Evolutionary conservation across 1,140 invertebrate species (phyloP), one percentile per base, ranked within the genome.

Genomic region (Apis florea): DNA sequence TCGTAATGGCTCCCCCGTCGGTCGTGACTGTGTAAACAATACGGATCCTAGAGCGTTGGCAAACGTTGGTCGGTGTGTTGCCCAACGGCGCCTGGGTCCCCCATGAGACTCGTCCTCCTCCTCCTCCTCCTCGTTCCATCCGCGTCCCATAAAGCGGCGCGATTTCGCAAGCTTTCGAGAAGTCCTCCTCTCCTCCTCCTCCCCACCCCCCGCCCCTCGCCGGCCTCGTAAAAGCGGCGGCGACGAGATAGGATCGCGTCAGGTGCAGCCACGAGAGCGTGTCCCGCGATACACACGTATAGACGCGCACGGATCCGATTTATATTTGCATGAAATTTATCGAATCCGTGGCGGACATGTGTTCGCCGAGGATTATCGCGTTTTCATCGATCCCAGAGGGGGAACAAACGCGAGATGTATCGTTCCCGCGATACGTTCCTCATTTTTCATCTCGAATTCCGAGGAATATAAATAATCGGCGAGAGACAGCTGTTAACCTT

Each of bases 181-280:
- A n/a, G 13, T 13, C 12, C 17, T 6, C 17, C 53, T 17, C 15
- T n/a, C n/a, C n/a, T n/a, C n/a, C n/a, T n/a, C n/a, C n/a, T n/a
- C 17, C 11, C 17, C 53, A 15, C 53, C 15, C 51, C 15, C 53
- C 15, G 11, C 21, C 59, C 17, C 49, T 49, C 47, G 51, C 17
- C 26, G 19, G 21, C 51, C 63, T 59, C 70, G 80, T 66, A 56
- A 79, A 83, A 63, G 73, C 64, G 70, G 59, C 79, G 59, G 59
- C 71, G 79, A 73, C 74, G 31, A 82, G 84, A 87, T 87, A 87
- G 76, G 69, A 87, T 87, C 85, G 82, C 83, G 82, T 87, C 85
- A 87, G 85, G 85, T 87, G 85, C 85, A 83, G 68, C 74, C 74
- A 40, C 31, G 31, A 40, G 61, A 69, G 51, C 54, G 73, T 31